Percentiles rank a stretch among this genome's conserved stretches.
Conservation (phyloP, 2,113 vertebrate genomes). For the Micronisus gabar region DNA sequence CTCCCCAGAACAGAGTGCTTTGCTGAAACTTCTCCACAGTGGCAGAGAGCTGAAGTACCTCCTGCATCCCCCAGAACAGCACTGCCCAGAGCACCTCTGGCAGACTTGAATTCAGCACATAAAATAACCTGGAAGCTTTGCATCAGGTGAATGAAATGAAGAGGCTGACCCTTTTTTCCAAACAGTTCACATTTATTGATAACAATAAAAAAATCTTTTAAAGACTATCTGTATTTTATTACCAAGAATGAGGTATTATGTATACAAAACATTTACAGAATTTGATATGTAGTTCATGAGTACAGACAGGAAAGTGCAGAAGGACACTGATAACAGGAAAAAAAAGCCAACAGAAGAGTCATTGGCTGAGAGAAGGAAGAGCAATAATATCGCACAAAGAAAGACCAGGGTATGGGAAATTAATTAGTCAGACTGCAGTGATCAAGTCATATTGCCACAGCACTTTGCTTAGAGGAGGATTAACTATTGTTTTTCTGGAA, state of each 20-base stretch:
- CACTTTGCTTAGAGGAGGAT: not conserved
- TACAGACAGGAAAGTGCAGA: constrained; percentile 1
- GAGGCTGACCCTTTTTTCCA: not conserved
- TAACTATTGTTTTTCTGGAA: not conserved
- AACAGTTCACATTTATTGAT: constrained; percentile 80
- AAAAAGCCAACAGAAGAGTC: not conserved
- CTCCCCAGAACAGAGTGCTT: not conserved
- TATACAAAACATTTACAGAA: constrained; percentile 81
- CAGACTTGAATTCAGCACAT: not conserved
- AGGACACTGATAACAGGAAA: not conserved
- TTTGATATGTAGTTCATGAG: constrained; percentile 68
- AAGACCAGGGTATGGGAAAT: not conserved
- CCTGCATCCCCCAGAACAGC: accelerated
- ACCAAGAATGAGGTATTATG: constrained; percentile 82
- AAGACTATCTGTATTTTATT: constrained; percentile 79
- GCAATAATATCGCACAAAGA: not conserved
- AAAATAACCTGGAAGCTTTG: not conserved
- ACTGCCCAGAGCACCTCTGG: no score
- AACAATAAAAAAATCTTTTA: constrained; percentile 83
- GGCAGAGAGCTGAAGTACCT: not conserved
- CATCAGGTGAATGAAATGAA: not conserved
- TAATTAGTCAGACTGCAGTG: not conserved
- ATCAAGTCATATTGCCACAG: constrained; percentile 25
- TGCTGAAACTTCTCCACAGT: not conserved
- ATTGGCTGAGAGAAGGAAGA: not conserved